Evolutionary conservation across 2,888 invertebrate species (phyloP).

Genomic region (Aspidapion aeneum): DNA sequence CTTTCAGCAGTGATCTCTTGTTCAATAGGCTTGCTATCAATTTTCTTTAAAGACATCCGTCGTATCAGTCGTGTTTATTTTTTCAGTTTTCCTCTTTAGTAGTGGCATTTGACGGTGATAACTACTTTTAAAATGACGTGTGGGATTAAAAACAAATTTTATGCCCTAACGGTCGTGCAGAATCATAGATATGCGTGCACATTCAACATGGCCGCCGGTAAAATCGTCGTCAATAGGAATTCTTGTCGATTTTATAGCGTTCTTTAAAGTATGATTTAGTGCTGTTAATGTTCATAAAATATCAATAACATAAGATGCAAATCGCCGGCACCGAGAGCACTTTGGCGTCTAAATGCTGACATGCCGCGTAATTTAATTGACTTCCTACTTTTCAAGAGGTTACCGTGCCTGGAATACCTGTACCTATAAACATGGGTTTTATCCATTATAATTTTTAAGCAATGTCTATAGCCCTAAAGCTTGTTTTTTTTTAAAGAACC

Average conservation of each 20-base stretch:
- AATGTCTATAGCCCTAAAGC: too few species aligned
- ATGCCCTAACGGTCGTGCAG: not conserved
- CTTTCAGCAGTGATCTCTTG: too few species aligned
- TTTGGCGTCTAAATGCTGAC: not conserved
- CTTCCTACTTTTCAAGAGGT: not conserved
- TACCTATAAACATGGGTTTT: not conserved
- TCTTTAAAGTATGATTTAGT: constrained; percentile 1
- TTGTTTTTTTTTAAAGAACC: too few species aligned
- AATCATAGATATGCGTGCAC: not conserved
- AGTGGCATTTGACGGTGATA: too few species aligned
- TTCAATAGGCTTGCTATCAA: too few species aligned
- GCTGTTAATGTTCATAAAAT: constrained; percentile 1
- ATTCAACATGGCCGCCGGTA: not conserved
- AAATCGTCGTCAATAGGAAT: not conserved
- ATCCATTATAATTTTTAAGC: too few species aligned
- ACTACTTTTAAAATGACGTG: too few species aligned
- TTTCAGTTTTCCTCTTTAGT: too few species aligned
- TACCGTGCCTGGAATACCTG: not conserved
- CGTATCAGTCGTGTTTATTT: too few species aligned
- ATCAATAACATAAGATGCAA: constrained; percentile 3
- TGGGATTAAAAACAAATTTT: not conserved
- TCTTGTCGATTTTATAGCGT: not conserved
- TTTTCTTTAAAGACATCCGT: too few species aligned
- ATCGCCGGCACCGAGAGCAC: not conserved
- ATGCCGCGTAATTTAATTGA: not conserved